Base-by-base conservation (phyloP, 37 sponge, comb jelly and placozoan genomes). In the Mnemiopsis leidyi region DNA sequence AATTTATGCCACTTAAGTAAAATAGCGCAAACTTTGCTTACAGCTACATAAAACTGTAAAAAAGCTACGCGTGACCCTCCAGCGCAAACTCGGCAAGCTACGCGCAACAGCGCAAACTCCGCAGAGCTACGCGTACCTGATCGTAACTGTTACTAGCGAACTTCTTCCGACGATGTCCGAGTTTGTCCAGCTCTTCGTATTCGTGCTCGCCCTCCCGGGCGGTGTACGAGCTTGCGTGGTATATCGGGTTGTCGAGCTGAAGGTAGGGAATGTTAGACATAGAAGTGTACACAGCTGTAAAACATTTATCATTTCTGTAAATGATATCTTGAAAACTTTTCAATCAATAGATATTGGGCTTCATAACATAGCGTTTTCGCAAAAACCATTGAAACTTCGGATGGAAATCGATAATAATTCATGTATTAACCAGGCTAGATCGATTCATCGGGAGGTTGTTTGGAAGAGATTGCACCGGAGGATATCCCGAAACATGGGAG, bases 241-340 rank as follows among this genome's bases (percentile, higher is more conserved):
- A 69, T 21, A 69, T 69, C 73, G 73, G 73, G 73, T 69, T 69
- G n/a, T 69, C 73, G 24, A 69, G 73, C 73, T 69, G 73, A 69
- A 69, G n/a, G n/a, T n/a, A 69, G 3, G 73, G 73, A 25, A 48
- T 13, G 13, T 48, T 13, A 48, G 61, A n/a, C n/a, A n/a, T n/a
- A n/a, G n/a, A n/a, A n/a, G n/a, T n/a, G n/a, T n/a, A n/a, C n/a
- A n/a, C n/a, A n/a, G n/a, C n/a, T n/a, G n/a, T n/a, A n/a, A n/a
- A n/a, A n/a, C n/a, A n/a, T n/a, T n/a, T n/a, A n/a, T n/a, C n/a
- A n/a, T n/a, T n/a, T n/a, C n/a, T n/a, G n/a, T n/a, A n/a, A n/a
- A n/a, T n/a, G n/a, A n/a, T n/a, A n/a, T n/a, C n/a, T n/a, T n/a
- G n/a, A n/a, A n/a, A n/a, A n/a, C n/a, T n/a, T n/a, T n/a, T n/a